Evolutionary conservation across 1,140 invertebrate species (phyloP).

Genomic region (Gyrodactylus salaris): DNA sequence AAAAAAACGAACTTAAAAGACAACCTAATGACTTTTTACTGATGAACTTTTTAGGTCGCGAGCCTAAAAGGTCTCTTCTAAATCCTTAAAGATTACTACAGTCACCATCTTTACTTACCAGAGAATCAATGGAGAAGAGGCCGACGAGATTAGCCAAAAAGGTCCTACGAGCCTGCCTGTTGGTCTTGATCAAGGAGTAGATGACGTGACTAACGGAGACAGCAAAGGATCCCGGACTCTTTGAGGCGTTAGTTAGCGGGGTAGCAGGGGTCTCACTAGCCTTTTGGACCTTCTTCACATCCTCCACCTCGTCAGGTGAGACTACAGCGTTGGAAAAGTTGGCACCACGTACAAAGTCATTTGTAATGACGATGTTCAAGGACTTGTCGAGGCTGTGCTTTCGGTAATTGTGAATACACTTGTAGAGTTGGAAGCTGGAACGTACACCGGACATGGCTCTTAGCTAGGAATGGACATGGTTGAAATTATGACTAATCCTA

Average conservation of each 20-base stretch:
- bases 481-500: too few relatives aligned
- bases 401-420: background rate
- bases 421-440: background rate
- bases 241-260: background rate
- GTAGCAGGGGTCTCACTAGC: background rate
- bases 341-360: background rate
- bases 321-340: background rate
- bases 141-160: background rate
- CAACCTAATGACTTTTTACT: too few relatives aligned
- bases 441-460: background rate
- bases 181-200: background rate
- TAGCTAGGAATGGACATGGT: background rate
- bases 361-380: background rate
- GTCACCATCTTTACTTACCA: too few relatives aligned
- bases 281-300: background rate
- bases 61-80: too few relatives aligned
- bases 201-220: background rate
- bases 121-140: background rate
- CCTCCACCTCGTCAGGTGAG: background rate
- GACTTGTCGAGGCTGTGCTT: background rate
- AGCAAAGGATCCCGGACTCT: background rate
- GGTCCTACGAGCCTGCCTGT: background rate
- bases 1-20: too few relatives aligned
- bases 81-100: too few relatives aligned
- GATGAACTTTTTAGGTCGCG: too few relatives aligned